Conservation (phyloP, 2,113 vertebrate genomes). For the Anhinga rufa region DNA sequence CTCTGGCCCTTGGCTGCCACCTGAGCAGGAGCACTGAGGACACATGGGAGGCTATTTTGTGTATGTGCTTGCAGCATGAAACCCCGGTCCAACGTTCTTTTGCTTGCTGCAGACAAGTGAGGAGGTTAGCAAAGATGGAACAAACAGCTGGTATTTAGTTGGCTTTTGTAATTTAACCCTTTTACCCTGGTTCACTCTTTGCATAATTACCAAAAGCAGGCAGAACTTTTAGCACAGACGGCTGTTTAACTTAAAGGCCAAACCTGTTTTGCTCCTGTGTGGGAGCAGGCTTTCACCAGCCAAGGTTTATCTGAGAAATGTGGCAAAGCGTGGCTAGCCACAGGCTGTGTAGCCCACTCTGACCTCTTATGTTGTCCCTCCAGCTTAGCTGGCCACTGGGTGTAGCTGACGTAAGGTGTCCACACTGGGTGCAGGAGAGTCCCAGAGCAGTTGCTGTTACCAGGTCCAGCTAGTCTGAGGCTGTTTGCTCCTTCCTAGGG, state of each 20-base stretch:
- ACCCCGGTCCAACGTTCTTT: no score
- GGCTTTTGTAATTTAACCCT: not conserved
- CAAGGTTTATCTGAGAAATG: not conserved
- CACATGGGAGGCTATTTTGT: not conserved
- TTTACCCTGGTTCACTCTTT: not conserved
- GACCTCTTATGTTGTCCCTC: not conserved
- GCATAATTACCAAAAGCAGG: not conserved
- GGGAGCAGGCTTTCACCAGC: not conserved
- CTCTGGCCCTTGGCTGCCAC: not conserved
- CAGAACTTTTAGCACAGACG: not conserved
- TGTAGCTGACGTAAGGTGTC: accelerated
- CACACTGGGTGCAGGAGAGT: not conserved
- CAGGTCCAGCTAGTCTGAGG: not conserved
- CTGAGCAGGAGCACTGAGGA: not conserved
- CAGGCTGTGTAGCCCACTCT: not conserved
- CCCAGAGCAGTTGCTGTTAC: not conserved
- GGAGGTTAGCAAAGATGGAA: not conserved
- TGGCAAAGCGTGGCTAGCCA: not conserved
- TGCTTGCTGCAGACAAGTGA: not conserved
- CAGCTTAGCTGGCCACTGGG: not conserved
- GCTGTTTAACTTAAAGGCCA: not conserved
- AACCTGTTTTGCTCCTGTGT: not conserved
- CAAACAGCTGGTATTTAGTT: not conserved
- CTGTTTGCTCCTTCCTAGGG: not conserved
- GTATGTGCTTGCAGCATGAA: not conserved